Evolutionary conservation across 1,140 invertebrate species (phyloP).

Genomic region (Caenorhabditis elegans): DNA sequence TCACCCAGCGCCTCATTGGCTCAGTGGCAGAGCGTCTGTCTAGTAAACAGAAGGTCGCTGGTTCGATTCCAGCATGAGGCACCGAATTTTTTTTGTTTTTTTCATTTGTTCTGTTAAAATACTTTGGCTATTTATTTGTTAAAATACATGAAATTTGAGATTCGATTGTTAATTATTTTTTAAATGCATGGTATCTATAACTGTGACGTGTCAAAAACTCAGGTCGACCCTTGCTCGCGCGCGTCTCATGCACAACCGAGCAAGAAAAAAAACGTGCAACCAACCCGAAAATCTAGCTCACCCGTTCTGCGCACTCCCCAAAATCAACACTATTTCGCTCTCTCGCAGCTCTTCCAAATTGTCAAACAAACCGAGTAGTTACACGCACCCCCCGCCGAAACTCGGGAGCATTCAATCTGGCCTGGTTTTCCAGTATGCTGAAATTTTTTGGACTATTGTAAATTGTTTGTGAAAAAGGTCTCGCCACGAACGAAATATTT

Average conservation of each 20-base stretch:
- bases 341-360: background rate
- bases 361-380: slow-evolving; percentile 31
- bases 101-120: background rate
- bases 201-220: background rate
- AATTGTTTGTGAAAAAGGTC: too few relatives aligned
- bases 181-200: too few relatives aligned
- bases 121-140: too few relatives aligned
- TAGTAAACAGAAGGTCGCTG: slow-evolving; percentile 64
- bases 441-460: too few relatives aligned
- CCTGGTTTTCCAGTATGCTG: too few relatives aligned
- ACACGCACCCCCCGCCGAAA: background rate
- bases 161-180: too few relatives aligned
- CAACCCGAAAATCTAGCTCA: background rate
- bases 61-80: slow-evolving; percentile 61
- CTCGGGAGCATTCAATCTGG: too few relatives aligned
- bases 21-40: slow-evolving; percentile 61
- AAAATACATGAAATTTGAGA: too few relatives aligned
- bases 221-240: background rate
- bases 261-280: background rate
- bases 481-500: too few relatives aligned
- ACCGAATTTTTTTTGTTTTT: slow-evolving; percentile 30
- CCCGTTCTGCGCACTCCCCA: background rate
- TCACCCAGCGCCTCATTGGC: slow-evolving; percentile 46
- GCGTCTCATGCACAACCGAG: background rate
- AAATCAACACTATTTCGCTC: background rate